Base-by-base conservation (phyloP, 2,888 invertebrate species). In the Augiades crinisus region DNA sequence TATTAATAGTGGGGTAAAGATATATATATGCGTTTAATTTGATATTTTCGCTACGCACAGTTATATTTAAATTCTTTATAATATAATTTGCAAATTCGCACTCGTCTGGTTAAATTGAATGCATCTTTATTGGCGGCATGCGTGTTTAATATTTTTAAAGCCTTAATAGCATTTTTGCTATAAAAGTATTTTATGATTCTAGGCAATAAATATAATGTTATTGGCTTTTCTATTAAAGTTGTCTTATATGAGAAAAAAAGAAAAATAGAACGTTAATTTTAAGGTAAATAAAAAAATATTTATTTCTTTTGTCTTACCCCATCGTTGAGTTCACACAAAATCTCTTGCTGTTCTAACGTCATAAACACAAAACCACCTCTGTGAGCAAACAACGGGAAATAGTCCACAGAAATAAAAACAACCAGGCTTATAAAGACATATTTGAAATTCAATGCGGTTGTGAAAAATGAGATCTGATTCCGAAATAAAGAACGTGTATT, bases 361-460 rank as follows among this genome's bases (percentile, higher is more conserved):
- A 44, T 50, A 43, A 57, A 64, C 75, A 80, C 80, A 70, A 76
- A 75, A 78, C 78, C 67, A 65, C 73, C 67, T 70, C 68, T 65
- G 57, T 44, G 68, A 64, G 64, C 70, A 70, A 62, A 60, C 73
- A 77, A 73, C 67, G 61, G 65, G 72, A 79, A 82, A 86, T 80
- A 82, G 80, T 75, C 69, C 70, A 78, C 68, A 67, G 64, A 70
- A 72, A 75, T 70, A 74, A 75, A 75, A 77, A 74, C 72, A 75
- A 70, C 72, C 65, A 71, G 75, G 75, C 69, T 82, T 89, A 84
- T 88, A 87, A 81, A 77, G 80, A 70, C 75, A 70, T 79, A 87
- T 89, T 87, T 89, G 86, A 78, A 86, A 81, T 86, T 89, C 88
- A 89, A 88, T 85, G 69, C 61, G 81, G 65, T 74, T 66, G 71